Base-by-base conservation (phyloP, 2,888 invertebrate genomes). In the Tortricodes alternella region DNA sequence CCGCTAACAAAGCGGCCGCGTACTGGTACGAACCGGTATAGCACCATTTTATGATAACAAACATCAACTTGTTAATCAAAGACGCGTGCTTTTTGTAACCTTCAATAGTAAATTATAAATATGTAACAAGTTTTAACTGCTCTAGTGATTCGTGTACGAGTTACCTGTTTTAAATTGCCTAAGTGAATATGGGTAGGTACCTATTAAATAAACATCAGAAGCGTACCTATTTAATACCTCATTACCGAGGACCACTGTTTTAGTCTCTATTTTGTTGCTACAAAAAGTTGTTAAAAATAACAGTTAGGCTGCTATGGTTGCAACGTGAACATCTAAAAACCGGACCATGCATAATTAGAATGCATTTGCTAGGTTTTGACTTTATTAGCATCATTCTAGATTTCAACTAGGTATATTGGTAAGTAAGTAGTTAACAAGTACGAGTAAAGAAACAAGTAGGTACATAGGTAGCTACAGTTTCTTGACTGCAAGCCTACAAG, bases 21-120 rank as follows among this genome's bases (percentile, higher is more conserved):
- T 15, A 38, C 59, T 24, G 39, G 59, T 44, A 21, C 38, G 15
- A 7, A 24, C 59, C 35, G 39, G 55, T 55, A 37, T 21, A 37
- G 13, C 15, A 23, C 21, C 13, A 29, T 46, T 18, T 32, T 23
- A 44, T 44, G 29, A 11, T 16, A 37, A 19, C 38, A 35, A 43
- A 29, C 43, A 15, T 15, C 9, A 19, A 38, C 29, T 16, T 43
- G 43, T 18, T 56, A 50, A 50, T 44, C 48, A 46, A 21, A 21
- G 37, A 18, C 37, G 16, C 56, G 48, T 49, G 46, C 39, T 34
- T 19, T n/a, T 15, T 2, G 19, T 27, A 38, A 29, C 35, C 29
- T 44, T 11, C 44, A 2, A n/a, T 44, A 18, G 18, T 29, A 29
- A 18, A 8, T 41, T 2, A 21, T 11, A 19, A 6, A 21, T 19